Evolutionary conservation across 2,888 invertebrate species (phyloP).

Genomic region (Entomobrya multifasciata): DNA sequence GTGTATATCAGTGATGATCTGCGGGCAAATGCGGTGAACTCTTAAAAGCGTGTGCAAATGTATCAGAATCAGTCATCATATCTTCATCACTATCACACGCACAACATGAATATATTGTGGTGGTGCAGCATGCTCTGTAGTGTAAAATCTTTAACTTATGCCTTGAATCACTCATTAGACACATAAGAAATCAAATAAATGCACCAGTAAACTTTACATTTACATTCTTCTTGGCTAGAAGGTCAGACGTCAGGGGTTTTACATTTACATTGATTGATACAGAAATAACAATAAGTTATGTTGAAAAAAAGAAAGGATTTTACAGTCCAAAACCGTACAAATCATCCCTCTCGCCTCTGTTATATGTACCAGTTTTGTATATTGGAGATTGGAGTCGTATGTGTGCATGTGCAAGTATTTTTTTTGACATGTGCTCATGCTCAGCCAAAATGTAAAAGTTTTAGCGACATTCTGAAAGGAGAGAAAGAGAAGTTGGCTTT

Average conservation of each 20-base stretch:
- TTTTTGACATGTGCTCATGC: constrained; percentile 45
- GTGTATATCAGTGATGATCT: too few relatives aligned
- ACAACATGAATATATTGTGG: too few relatives aligned
- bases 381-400: too few relatives aligned
- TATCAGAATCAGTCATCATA: neutral
- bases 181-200: neutral
- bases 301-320: constrained; percentile 17
- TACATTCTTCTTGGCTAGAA: constrained; percentile 23
- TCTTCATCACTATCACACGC: too few relatives aligned
- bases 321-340: constrained; percentile 15
- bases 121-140: neutral
- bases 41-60: neutral
- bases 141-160: neutral
- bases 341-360: neutral
- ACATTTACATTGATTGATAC: constrained; percentile 41
- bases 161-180: neutral
- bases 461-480: neutral
- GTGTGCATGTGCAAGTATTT: too few relatives aligned
- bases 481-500: neutral
- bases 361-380: too few relatives aligned
- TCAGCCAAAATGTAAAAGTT: neutral
- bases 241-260: constrained; percentile 42
- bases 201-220: constrained; percentile 21
- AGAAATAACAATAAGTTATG: constrained; percentile 30
- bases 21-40: neutral